Conservation (phyloP, 2,113 vertebrate species). For the Callaeas wilsoni region DNA sequence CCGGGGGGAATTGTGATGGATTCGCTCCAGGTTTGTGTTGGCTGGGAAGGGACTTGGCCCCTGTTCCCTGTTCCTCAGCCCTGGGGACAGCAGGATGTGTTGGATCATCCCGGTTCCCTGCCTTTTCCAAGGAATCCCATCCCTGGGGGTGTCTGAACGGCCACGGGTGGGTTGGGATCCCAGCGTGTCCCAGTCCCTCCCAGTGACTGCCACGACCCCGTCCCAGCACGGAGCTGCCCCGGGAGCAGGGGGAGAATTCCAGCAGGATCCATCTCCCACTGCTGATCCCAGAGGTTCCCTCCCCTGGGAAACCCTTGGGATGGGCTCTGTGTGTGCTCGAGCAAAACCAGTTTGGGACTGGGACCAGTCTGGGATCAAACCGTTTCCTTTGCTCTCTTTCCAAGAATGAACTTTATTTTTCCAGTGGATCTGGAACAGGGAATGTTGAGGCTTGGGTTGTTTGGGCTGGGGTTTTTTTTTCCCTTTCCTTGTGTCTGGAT, state of each 20-base stretch:
- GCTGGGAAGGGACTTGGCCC: background rate
- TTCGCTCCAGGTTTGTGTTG: background rate
- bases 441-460: background rate
- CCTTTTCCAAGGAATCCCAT: background rate
- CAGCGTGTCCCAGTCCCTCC: background rate
- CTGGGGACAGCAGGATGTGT: background rate
- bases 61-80: background rate
- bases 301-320: background rate
- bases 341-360: conserved; percentile 45
- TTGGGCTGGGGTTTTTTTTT: background rate
- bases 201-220: too few relatives aligned
- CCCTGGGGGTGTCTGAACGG: background rate
- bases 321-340: background rate
- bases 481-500: background rate
- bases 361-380: conserved; percentile 20
- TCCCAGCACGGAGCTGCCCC: background rate
- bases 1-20: background rate
- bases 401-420: conserved; percentile 47
- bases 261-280: background rate
- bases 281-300: background rate
- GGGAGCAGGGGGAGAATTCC: background rate
- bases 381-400: conserved; percentile 49
- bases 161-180: background rate
- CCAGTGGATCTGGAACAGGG: conserved; percentile 23
- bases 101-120: background rate